These are phyloP conservation scores for Charadrius vociferus DNA, from an alignment of 2,113 vertebrate species.

Conservation along the genomic window DNA sequence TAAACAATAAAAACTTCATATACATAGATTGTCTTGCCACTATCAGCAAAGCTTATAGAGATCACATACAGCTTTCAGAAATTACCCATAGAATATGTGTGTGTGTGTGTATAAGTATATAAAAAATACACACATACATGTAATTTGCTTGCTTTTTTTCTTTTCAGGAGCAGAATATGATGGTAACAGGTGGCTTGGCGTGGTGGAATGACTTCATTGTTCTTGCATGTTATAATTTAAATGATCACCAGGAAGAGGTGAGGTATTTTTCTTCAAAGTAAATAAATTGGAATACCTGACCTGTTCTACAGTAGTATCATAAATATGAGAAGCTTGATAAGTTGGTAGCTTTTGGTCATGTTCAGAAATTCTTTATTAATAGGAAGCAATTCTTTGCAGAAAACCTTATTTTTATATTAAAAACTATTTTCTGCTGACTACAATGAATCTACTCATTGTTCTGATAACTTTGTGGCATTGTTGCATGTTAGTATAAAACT, in stretches of 20 bases:
- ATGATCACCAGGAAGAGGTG: slow-evolving; percentile 94
- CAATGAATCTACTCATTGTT: neutral
- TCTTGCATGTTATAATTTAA: slow-evolving; percentile 94
- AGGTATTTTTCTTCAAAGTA: slow-evolving; percentile 22
- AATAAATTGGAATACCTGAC: neutral
- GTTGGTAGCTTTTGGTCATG: neutral
- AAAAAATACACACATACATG: neutral
- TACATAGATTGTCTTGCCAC: neutral
- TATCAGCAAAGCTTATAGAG: neutral
- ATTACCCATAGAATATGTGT: neutral
- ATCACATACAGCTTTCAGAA: neutral
- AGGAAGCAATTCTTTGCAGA: neutral
- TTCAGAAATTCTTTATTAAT: neutral
- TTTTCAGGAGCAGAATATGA: slow-evolving; percentile 96
- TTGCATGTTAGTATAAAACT: neutral
- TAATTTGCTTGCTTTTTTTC: neutral
- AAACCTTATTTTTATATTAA: neutral
- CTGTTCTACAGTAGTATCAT: neutral
- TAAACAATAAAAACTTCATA: neutral
- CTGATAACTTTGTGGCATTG: neutral
- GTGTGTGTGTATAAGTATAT: neutral
- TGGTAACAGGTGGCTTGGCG: slow-evolving; percentile 92
- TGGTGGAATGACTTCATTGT: slow-evolving; percentile 99
- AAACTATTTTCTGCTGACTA: neutral
- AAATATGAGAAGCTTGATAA: neutral